A percentile compares a stretch with the other conserved stretches of the same genome.
These are phyloP conservation scores for Peromyscus polionotus DNA, from an alignment of 2,113 vertebrate species.

Conservation along the genomic window DNA sequence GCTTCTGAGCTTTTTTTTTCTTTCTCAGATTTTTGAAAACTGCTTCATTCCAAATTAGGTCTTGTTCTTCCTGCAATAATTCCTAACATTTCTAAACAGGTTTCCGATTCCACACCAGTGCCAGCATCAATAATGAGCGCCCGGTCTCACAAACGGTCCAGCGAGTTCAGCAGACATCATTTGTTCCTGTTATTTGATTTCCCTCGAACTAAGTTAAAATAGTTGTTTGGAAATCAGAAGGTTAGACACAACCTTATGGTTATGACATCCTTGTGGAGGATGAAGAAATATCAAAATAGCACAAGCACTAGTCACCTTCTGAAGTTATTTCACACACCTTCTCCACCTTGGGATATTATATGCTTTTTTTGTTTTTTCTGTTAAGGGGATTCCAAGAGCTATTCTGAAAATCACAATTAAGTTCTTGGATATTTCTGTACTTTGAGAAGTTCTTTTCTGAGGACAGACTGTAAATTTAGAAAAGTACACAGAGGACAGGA, in stretches of 20 bases:
- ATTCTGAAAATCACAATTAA: neutral
- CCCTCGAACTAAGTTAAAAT: neutral
- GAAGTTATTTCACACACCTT: neutral
- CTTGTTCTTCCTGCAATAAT: slow-evolving; percentile 67
- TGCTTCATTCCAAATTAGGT: slow-evolving; percentile 49
- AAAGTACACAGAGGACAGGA: neutral
- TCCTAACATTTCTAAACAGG: slow-evolving; percentile 50
- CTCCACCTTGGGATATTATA: neutral
- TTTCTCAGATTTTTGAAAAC: slow-evolving; percentile 15
- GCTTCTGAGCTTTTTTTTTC: neutral
- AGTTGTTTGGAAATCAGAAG: neutral
- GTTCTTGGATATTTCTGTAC: neutral
- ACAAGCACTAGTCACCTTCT: too few relatives aligned
- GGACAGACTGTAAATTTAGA: neutral
- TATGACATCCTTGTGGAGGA: neutral
- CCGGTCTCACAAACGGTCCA: slow-evolving; percentile 2
- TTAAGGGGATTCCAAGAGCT: neutral
- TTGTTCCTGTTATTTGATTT: neutral
- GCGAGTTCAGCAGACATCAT: neutral
- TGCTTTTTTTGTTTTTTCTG: neutral
- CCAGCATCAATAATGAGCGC: neutral
- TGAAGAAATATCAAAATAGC: neutral
- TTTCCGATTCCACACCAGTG: slow-evolving; percentile 48
- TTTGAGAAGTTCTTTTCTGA: neutral
- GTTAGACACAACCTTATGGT: neutral